Evolutionary conservation across 2,113 vertebrate species (phyloP).

Genomic region (Labrus mixtus): DNA sequence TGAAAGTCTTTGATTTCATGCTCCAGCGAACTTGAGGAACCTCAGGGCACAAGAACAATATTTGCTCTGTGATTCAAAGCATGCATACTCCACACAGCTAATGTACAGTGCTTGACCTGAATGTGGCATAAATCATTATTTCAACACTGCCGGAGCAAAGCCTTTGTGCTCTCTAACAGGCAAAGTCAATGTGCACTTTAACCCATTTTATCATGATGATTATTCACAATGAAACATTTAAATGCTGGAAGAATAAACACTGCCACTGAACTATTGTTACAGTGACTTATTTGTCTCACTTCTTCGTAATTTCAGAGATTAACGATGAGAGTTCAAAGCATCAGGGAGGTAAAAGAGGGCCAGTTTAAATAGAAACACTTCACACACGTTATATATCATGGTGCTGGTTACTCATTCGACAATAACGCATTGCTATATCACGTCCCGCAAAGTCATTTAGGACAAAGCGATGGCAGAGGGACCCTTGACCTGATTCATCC

Average conservation of each 20-base stretch:
- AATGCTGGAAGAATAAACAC: constrained; percentile 30
- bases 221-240: constrained; percentile 28
- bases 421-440: background rate
- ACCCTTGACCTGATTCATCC: too few species aligned
- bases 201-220: constrained; percentile 19
- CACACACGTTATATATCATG: background rate
- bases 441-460: too few species aligned
- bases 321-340: constrained; percentile 13
- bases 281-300: constrained; percentile 27
- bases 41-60: background rate
- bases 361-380: constrained; percentile 21
- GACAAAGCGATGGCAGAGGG: background rate
- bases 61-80: constrained; percentile 49
- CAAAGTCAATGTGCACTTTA: constrained; percentile 32
- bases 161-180: constrained; percentile 17
- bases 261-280: constrained; percentile 3
- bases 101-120: constrained; percentile 45
- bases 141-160: constrained; percentile 34
- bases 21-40: background rate
- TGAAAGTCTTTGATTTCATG: background rate
- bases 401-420: constrained; percentile 1
- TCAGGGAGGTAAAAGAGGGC: constrained; percentile 26
- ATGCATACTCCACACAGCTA: constrained; percentile 4
- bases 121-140: constrained; percentile 53
- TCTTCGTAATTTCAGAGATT: constrained; percentile 31